These are phyloP conservation scores for Dryocosmus kuriphilus DNA, from an alignment of 2,888 invertebrate species.

Conservation along the genomic window DNA sequence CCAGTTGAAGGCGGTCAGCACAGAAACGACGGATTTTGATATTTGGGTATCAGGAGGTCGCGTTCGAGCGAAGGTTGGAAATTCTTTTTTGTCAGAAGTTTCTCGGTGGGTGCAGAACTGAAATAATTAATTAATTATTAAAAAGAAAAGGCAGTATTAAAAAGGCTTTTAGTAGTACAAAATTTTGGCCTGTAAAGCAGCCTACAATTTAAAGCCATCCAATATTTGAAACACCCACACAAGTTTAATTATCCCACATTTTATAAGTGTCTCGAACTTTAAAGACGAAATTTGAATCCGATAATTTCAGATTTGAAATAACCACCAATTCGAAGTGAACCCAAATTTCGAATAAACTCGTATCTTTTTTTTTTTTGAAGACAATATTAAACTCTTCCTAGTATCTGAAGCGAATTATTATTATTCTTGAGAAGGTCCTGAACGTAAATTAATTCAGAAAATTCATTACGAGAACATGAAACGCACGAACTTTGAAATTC, in stretches of 20 bases:
- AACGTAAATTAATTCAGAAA: background rate
- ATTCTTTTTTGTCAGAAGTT: slow-evolving; percentile 91
- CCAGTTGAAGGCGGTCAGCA: slow-evolving; percentile 92
- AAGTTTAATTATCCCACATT: no score
- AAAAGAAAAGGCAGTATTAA: no score
- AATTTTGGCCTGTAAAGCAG: no score
- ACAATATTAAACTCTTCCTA: background rate
- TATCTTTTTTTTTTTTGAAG: no score
- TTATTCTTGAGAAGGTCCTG: background rate
- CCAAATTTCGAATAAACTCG: no score
- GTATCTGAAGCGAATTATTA: background rate
- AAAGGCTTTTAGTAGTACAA: no score
- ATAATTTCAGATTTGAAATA: no score
- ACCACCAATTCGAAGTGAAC: no score
- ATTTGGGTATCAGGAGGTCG: slow-evolving; percentile 96
- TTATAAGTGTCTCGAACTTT: no score
- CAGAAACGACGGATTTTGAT: slow-evolving; percentile 93
- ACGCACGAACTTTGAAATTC: background rate
- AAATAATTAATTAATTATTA: slow-evolving; percentile 63
- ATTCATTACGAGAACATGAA: background rate
- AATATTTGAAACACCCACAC: no score
- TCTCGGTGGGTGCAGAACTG: slow-evolving; percentile 95
- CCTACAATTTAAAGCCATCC: no score
- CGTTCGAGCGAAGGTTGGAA: slow-evolving; percentile 94
- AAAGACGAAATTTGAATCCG: no score